A percentile compares a stretch with the other conserved stretches of the same genome.
These are phyloP conservation scores for Plebejus anna DNA, from an alignment of 2,888 invertebrate genomes.

Conservation along the genomic window DNA sequence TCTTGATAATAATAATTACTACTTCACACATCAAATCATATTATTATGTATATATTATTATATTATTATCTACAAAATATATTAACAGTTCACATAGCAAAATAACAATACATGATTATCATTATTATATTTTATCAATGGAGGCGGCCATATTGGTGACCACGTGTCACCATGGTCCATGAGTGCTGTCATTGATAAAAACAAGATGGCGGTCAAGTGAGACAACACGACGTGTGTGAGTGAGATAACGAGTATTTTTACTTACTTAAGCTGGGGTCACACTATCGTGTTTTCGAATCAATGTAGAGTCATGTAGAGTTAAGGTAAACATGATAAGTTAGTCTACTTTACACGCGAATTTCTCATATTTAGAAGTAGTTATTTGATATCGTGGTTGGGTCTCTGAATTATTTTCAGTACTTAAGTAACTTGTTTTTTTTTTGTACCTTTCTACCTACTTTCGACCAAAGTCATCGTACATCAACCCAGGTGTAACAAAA, in stretches of 20 bases:
- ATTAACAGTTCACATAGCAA: background rate
- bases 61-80: background rate
- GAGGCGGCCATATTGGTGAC: slow-evolving; percentile 13
- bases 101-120: background rate
- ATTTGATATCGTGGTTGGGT: no score
- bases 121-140: slow-evolving; percentile 9
- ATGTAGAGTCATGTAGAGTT: slow-evolving; percentile 16
- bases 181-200: slow-evolving; percentile 20
- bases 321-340: slow-evolving; percentile 5
- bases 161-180: slow-evolving; percentile 27
- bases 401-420: no score
- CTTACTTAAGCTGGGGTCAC: slow-evolving; percentile 22
- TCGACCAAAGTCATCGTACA: no score
- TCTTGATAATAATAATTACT: no score
- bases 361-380: background rate
- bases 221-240: slow-evolving; percentile 4
- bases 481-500: no score
- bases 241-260: slow-evolving; percentile 25
- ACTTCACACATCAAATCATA: no score
- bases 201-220: slow-evolving; percentile 22
- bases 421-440: no score
- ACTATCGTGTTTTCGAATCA: slow-evolving; percentile 8
- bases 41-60: no score
- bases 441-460: no score
- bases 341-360: background rate